Conservation (phyloP, 1,140 invertebrate species). For the Diabrotica undecimpunctata region DNA sequence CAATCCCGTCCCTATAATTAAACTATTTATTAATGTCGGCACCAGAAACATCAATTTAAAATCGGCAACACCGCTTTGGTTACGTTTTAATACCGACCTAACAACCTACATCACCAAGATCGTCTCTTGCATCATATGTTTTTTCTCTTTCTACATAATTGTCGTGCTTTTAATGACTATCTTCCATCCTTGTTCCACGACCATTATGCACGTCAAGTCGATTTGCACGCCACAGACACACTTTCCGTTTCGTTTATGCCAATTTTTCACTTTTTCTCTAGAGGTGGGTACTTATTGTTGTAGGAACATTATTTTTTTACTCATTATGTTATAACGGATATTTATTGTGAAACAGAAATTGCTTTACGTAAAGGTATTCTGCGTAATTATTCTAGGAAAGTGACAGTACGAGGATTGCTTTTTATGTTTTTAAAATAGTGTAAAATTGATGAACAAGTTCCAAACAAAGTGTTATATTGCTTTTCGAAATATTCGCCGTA, state of each 20-base stretch:
- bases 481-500: too few relatives aligned
- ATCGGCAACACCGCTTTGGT: conserved; percentile 6
- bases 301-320: too few relatives aligned
- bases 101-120: conserved; percentile 28
- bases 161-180: not conserved
- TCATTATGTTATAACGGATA: too few relatives aligned
- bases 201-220: conserved; percentile 8
- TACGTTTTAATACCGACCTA: conserved; percentile 20
- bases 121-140: conserved; percentile 25
- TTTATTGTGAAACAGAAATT: too few relatives aligned
- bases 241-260: conserved; percentile 27
- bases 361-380: too few relatives aligned
- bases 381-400: too few relatives aligned
- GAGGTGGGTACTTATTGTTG: not conserved
- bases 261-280: conserved; percentile 11
- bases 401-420: too few relatives aligned
- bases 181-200: conserved; percentile 11
- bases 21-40: too few relatives aligned
- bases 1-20: too few relatives aligned
- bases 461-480: too few relatives aligned
- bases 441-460: too few relatives aligned
- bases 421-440: too few relatives aligned
- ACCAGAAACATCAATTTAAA: not conserved
- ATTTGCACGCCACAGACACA: conserved; percentile 16
- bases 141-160: conserved; percentile 12